phyloP scores from a whole-genome alignment of 2,797 vertebrate species.

The Thalassophryne amazonica region DNA sequence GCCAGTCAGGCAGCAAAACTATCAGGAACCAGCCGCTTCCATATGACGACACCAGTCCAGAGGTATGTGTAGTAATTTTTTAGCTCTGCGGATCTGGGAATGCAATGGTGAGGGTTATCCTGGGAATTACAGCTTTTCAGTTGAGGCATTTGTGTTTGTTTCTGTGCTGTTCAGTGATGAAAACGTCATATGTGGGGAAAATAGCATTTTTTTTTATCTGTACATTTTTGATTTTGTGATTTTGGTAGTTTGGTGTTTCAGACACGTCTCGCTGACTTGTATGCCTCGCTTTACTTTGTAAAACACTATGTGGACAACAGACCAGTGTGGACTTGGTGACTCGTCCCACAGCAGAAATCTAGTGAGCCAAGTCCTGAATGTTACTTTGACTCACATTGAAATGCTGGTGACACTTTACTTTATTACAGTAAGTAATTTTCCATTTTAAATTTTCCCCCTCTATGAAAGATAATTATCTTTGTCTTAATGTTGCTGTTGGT shows the following conservation, averaged over 20 bases:
- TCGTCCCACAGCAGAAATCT: not conserved
- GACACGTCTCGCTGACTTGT: too few relatives aligned
- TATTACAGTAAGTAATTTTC: not conserved
- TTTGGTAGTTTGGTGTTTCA: too few relatives aligned
- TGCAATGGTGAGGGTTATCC: constrained; percentile 62
- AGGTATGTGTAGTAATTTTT: constrained; percentile 56
- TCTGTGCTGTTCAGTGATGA: constrained; percentile 50
- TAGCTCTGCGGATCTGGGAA: constrained; percentile 47
- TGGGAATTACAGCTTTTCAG: constrained; percentile 62
- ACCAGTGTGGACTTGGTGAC: not conserved
- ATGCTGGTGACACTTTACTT: not conserved
- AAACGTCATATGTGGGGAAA: constrained; percentile 47
- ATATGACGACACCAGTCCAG: constrained; percentile 30
- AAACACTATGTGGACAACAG: too few relatives aligned
- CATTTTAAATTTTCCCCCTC: not conserved
- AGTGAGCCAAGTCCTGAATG: too few relatives aligned
- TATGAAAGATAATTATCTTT: not conserved
- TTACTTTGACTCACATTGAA: not conserved
- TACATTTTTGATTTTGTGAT: too few relatives aligned
- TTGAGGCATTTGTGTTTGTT: constrained; percentile 55
- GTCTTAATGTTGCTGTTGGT: constrained; percentile 1
- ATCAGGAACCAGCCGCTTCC: constrained; percentile 21
- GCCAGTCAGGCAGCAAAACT: not conserved
- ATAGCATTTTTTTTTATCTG: too few relatives aligned
- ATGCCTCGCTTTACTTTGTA: too few relatives aligned